Evolutionary conservation across 2,113 vertebrate species (phyloP).

Genomic region (Myotis brandtii): DNA sequence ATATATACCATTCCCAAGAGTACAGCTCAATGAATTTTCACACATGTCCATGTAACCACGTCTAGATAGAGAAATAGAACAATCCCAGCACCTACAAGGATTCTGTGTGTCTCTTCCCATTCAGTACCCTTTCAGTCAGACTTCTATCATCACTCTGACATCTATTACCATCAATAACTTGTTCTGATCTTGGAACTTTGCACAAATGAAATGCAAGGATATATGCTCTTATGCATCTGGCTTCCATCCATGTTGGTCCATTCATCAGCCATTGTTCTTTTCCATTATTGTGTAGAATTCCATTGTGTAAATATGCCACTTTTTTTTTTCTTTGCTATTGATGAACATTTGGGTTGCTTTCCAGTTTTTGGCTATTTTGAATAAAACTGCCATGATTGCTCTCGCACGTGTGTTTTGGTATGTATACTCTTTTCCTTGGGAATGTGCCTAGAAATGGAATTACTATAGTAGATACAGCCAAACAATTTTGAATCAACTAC

Average conservation of each 20-base stretch:
- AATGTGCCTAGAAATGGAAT: neutral
- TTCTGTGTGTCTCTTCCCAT: neutral
- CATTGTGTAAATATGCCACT: neutral
- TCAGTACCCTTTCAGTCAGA: neutral
- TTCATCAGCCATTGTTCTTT: neutral
- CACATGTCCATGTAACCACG: neutral
- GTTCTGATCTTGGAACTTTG: neutral
- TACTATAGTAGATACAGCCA: neutral
- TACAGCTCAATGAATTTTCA: neutral
- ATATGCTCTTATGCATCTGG: neutral
- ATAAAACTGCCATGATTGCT: neutral
- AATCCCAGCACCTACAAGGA: neutral
- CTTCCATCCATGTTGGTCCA: neutral
- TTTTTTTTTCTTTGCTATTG: constrained; percentile 2
- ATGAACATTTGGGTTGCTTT: neutral
- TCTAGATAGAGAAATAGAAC: neutral
- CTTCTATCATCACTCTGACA: neutral
- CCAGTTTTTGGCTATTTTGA: neutral
- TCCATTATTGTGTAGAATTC: neutral
- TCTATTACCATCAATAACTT: neutral
- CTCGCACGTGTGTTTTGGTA: neutral
- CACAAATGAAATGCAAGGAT: neutral
- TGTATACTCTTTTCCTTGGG: neutral
- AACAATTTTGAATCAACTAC: constrained; percentile 22
- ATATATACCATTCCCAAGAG: neutral